Conservation (phyloP, 2,797 vertebrate genomes). For the Nothura maculosa region DNA sequence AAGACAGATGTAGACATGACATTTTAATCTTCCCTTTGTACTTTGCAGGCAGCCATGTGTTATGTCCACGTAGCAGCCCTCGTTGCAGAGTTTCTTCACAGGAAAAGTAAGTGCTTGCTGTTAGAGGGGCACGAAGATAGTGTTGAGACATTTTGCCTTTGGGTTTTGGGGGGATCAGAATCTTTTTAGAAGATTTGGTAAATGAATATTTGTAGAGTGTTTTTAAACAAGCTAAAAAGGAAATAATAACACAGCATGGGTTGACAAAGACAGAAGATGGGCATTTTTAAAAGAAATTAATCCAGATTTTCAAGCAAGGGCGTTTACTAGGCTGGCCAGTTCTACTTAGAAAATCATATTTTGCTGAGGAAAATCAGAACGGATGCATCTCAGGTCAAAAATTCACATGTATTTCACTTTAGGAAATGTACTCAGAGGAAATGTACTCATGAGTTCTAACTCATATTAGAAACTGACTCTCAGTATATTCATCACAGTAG, state of each 20-base stretch:
- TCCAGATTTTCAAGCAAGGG: neutral
- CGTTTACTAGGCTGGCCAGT: neutral
- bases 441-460: too few relatives aligned
- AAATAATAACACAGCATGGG: neutral
- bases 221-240: neutral
- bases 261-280: neutral
- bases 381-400: neutral
- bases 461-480: neutral
- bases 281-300: neutral
- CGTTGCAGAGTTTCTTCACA: conserved; percentile 94
- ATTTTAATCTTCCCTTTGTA: conserved; percentile 40
- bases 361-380: conserved; percentile 14
- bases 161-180: neutral
- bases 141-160: neutral
- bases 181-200: neutral
- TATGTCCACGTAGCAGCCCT: conserved; percentile 94
- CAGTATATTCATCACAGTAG: neutral
- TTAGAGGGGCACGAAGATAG: neutral
- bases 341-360: neutral
- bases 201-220: neutral
- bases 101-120: conserved; percentile 91
- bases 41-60: conserved; percentile 95
- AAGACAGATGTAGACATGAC: neutral
- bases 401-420: conserved; percentile 1
- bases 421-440: neutral